These are phyloP conservation scores for Cremastinae sp. DNA, from an alignment of 2,888 invertebrate genomes.

Conservation along the genomic window DNA sequence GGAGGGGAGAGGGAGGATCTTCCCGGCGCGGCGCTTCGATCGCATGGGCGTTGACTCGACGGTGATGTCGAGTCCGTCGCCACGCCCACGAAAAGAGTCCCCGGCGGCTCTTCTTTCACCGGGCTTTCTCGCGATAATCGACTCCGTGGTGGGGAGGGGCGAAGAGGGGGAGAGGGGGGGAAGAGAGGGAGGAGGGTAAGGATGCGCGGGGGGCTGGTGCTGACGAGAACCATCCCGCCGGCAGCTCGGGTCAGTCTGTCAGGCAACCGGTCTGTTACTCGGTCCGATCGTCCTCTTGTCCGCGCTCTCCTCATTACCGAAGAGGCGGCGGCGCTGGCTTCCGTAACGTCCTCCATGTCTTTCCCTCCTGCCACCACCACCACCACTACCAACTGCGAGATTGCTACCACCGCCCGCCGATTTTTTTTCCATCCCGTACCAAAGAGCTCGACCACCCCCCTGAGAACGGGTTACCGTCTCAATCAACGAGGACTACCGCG, in stretches of 20 bases:
- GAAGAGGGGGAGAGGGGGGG: slow-evolving; percentile 55
- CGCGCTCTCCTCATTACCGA: slow-evolving; percentile 58
- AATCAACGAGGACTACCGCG: slow-evolving; percentile 24
- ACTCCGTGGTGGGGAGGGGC: slow-evolving; percentile 53
- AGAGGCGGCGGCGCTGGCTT: slow-evolving; percentile 63
- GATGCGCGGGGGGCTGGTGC: slow-evolving; percentile 71
- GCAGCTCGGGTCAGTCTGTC: slow-evolving; percentile 79
- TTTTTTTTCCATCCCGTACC: slow-evolving; percentile 2
- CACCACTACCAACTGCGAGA: slow-evolving; percentile 60
- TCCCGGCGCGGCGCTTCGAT: slow-evolving; percentile 35
- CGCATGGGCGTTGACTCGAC: slow-evolving; percentile 33
- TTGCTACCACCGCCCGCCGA: neutral
- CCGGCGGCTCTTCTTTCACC: slow-evolving; percentile 29
- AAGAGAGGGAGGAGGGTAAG: slow-evolving; percentile 44
- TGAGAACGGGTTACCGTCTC: slow-evolving; percentile 22
- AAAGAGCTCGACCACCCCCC: slow-evolving; percentile 30
- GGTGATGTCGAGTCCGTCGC: neutral
- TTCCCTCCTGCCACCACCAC: slow-evolving; percentile 26
- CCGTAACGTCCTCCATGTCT: slow-evolving; percentile 65
- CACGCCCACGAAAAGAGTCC: slow-evolving; percentile 32
- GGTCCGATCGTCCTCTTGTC: slow-evolving; percentile 77
- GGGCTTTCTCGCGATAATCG: slow-evolving; percentile 23
- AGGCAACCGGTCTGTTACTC: slow-evolving; percentile 78
- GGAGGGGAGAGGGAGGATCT: slow-evolving; percentile 55
- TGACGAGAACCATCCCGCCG: slow-evolving; percentile 76